Evolutionary conservation across 1,140 invertebrate genomes (phyloP), one percentile per base, ranked within the genome.

Genomic region (Platyscapa corneri): DNA sequence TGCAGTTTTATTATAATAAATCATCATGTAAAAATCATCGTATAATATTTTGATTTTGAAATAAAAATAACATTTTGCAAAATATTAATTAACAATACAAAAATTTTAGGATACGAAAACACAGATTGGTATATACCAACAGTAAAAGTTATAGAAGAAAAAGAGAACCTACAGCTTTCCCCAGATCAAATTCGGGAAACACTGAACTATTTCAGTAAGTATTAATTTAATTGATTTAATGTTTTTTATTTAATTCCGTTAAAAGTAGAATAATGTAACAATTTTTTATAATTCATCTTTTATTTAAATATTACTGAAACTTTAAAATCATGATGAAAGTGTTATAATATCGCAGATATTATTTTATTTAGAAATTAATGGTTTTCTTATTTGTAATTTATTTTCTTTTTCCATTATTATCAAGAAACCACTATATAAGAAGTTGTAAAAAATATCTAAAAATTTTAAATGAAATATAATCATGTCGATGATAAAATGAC

Each of bases 171-270:
- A 87, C 97, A 97, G 90, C 94, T 99, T 85, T 98, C 97, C 77
- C 97, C 97, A 93, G 98, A 99, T 93, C 97, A 98, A 94, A 98
- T 98, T 92, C 96, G 97, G 93, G 98, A 99, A 94, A 98, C 97
- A 72, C 95, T 99, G 85, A 98, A 99, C 94, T 99, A 99, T 95
- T 99, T 99, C 94, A 96, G 98, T 99, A 94, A 98, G 98, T 98
- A 90, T 83, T 37, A 42, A n/a, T 20, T 37, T 49, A 3, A 46
- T 39, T 49, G 49, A 16, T 64, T 80, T 23, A 67, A 20, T 56
- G 10, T 7, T 78, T 84, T 30, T 49, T 34, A 72, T 67, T 23
- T 72, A n/a, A 64, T 64, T 53, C 34, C 32, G 30, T 85, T 56
- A 49, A 85, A 81, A 82, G 32, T 81, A 77, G 53, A 16, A n/a